Evolutionary conservation across 2,888 invertebrate species (phyloP).

Genomic region (Rhodophaea formosa): DNA sequence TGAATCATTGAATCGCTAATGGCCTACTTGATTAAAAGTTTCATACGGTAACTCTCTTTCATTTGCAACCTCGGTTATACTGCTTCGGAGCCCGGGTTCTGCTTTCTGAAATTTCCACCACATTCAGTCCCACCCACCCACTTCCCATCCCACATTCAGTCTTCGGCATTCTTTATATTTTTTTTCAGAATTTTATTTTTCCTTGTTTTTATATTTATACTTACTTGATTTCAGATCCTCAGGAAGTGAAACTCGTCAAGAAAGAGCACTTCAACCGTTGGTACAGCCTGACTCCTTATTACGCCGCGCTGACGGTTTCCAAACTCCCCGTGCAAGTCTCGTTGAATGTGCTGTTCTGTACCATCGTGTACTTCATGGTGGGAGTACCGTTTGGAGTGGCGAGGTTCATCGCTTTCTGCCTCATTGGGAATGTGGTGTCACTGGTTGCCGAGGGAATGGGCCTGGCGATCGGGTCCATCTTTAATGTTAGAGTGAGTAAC

Average conservation of each 20-base stretch:
- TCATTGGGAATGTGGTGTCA: slow-evolving; percentile 85
- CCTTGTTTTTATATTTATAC: slow-evolving; percentile 3
- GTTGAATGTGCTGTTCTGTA: slow-evolving; percentile 81
- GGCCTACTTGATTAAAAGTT: too few relatives aligned
- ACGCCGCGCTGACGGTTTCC: slow-evolving; percentile 83
- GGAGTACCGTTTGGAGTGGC: slow-evolving; percentile 84
- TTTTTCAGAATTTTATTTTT: too few relatives aligned
- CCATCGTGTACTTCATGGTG: slow-evolving; percentile 83
- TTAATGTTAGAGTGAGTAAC: slow-evolving; percentile 82
- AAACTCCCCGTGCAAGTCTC: slow-evolving; percentile 82
- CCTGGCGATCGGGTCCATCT: slow-evolving; percentile 86
- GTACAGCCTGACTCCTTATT: slow-evolving; percentile 84
- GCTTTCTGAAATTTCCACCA: too few relatives aligned
- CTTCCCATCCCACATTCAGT: too few relatives aligned
- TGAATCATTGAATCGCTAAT: too few relatives aligned
- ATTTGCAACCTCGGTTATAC: too few relatives aligned
- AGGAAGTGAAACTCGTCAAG: slow-evolving; percentile 85
- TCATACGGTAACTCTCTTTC: too few relatives aligned
- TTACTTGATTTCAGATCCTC: slow-evolving; percentile 77
- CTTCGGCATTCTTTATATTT: too few relatives aligned
- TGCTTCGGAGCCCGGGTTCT: too few relatives aligned
- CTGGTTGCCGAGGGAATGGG: slow-evolving; percentile 90
- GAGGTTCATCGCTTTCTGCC: slow-evolving; percentile 85
- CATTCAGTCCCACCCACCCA: too few relatives aligned
- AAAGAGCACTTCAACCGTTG: slow-evolving; percentile 87